Base-by-base conservation (phyloP, 1,140 invertebrate genomes). In the Muscidifurax raptorellus region DNA sequence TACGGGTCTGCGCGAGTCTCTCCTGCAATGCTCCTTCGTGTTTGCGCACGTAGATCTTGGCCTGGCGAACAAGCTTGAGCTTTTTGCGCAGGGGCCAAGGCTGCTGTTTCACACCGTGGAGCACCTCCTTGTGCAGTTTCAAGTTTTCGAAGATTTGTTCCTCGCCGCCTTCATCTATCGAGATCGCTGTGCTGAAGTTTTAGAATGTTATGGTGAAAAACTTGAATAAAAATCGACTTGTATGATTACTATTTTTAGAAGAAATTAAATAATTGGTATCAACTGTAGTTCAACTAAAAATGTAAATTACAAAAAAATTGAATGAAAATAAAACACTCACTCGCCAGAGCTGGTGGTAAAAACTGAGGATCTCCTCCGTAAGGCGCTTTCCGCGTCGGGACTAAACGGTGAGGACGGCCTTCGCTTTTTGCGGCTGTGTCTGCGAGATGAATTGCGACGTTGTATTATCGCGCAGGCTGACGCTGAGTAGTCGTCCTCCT, bases 81-180 rank as follows among this genome's bases (percentile, higher is more conserved):
- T 99, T 99, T 87, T 97, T 95, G 81, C 96, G 92, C 94, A 99
- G 97, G 44, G 95, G 95, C 96, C 98, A 97, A 4, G 98, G 97
- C 89, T 99, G 98, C 86, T 96, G 95, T 89, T 97, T 97, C 3
- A 98, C 96, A 36, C 96, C 97, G 80, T 96, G 95, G 66, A 99
- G 94, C 0, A 99, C 97, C 92, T 99, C 98, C 91, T 99, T 99
- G 91, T 99, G 98, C 28, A 98, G 92, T 86, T 96, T 95, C 72
- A 99, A 96, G 88, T 98, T 98, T 90, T 98, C 97, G 89, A 97
- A 96, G 81, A 99, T 97, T 91, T 97, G 96, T 87, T 98, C 97
- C 89, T 98, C 96, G 30, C 80, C 95, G 78, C 94, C 92, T 32
- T 97, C 96, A 36, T 97, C 96, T 88, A 97, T 94, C 2, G 95